Evolutionary conservation across 2,113 vertebrate species (phyloP), one percentile per base, ranked within the genome.

Genomic region (Tor tambroides): DNA sequence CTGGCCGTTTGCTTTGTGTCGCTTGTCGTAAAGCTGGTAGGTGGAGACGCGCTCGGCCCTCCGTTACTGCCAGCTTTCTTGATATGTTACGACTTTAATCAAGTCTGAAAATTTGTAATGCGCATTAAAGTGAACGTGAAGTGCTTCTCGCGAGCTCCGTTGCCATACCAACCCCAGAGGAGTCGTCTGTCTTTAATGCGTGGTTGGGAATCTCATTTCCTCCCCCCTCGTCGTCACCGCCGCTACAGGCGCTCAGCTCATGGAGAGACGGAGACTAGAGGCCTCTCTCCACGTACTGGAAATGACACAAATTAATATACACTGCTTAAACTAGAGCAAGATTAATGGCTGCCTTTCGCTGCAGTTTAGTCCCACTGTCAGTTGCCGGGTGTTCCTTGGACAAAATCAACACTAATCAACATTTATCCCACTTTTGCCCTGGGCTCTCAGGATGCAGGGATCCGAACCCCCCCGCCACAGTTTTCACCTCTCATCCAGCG

Each of bases 231-330:
- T 94, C 96, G 17, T 67, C 38, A 46, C 96, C 94, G 19, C n/a
- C n/a, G n/a, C n/a, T n/a, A n/a, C n/a, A n/a, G n/a, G n/a, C n/a
- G n/a, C n/a, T n/a, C n/a, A 91, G 49, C 76, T 63, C 35, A 59
- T 5, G 35, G 32, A 82, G 74, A 46, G 86, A 83, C 14, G 51
- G 49, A 80, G 63, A 51, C 51, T 87, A 95, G 96, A 96, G 95
- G 94, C 95, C 95, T 95, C 95, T 97, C 96, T 92, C 92, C 95
- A 96, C 96, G 95, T 97, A 98, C 97, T 99, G 97, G 97, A 98
- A 98, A 98, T 98, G 97, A 98, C 97, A 98, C 97, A 98, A 98
- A 99, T 98, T 98, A 98, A 98, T 98, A 98, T 98, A 98, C 97
- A 97, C 97, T 96, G 96, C 97, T 98, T 98, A 98, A 98, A 98